Base-by-base conservation (phyloP, 2,888 invertebrate genomes). In the Hirtodrosophila trivittata region DNA sequence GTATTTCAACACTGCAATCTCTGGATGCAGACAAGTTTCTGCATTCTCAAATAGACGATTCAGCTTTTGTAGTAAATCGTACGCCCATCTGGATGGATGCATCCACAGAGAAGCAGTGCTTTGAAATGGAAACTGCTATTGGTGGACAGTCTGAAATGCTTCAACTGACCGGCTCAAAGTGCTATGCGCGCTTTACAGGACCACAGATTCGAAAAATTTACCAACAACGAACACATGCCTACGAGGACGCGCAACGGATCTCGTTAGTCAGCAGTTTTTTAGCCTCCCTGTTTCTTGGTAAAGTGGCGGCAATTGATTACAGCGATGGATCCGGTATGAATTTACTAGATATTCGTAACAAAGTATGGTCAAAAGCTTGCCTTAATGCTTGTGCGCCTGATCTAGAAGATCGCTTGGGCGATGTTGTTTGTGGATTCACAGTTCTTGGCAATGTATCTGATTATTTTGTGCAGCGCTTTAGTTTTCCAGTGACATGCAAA, bases 41-140 rank as follows among this genome's bases (percentile, higher is more conserved):
- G 6, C 95, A 97, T 91, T 94, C 95, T 14, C 97, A 98, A 91
- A 91, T 98, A 32, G 93, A 93, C 45, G 94, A 95, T 3, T 91
- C 92, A 0, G 93, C 93, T 6, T 99, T 99, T 90, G 94, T 96
- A 9, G 89, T 96, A 0, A 90, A 92, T 0, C 93, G 96, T 69
- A 96, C 97, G 7, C 98, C 99, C 0, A 94, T 98, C 10, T 99
- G 99, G 99, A 97, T 98, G 97, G 98, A 99, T 90, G 95, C 95
- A 73, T 88, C 89, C 0, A 89, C 90, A 0, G 82, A 87, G 3
- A 89, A 89, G n/a, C 90, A 90, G 64, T 90, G 90, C 64, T 46
- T 88, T 62, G 92, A 94, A 66, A 91, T 99, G 62, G 98, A 98
- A 90, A 93, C 94, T 18, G 94, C 93, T 13, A 93, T 97, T 7